Conservation (phyloP, 2,888 invertebrate genomes). For the Melinaea marsaeus region DNA sequence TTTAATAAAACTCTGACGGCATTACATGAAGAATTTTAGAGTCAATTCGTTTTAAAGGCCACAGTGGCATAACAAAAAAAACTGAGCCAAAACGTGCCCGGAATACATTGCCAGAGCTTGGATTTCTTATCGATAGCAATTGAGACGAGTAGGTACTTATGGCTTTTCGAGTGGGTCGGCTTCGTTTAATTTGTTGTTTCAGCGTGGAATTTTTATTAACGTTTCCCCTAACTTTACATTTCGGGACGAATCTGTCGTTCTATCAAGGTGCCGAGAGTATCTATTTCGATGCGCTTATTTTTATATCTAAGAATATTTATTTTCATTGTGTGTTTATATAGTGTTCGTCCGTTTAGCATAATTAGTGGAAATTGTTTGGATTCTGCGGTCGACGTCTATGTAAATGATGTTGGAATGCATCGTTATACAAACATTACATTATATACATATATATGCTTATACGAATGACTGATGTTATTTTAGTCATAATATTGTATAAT, state of each 20-base stretch:
- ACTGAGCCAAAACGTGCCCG: constrained; percentile 74
- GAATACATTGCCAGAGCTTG: constrained; percentile 76
- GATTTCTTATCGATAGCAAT: constrained; percentile 78
- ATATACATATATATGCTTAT: constrained; percentile 8
- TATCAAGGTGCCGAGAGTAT: constrained; percentile 13
- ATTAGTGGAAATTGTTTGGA: constrained; percentile 21
- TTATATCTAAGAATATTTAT: background rate
- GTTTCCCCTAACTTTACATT: constrained; percentile 73
- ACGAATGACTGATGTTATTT: background rate
- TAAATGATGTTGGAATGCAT: constrained; percentile 24
- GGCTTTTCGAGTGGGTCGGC: constrained; percentile 78
- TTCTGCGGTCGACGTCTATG: constrained; percentile 27
- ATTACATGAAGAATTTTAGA: constrained; percentile 77
- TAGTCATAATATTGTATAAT: too few species aligned
- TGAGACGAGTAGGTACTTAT: constrained; percentile 76
- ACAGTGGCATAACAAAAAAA: constrained; percentile 72
- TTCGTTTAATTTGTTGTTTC: constrained; percentile 79
- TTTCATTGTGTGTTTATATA: background rate
- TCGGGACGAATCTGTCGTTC: constrained; percentile 35
- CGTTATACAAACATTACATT: background rate
- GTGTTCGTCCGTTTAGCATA: background rate
- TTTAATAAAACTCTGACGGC: constrained; percentile 77
- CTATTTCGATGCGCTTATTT: constrained; percentile 6
- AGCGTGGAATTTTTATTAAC: constrained; percentile 77
- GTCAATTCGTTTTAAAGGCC: constrained; percentile 76